These are phyloP conservation scores for Pycnonotus jocosus DNA, from an alignment of 2,113 vertebrate species.

Conservation along the genomic window DNA sequence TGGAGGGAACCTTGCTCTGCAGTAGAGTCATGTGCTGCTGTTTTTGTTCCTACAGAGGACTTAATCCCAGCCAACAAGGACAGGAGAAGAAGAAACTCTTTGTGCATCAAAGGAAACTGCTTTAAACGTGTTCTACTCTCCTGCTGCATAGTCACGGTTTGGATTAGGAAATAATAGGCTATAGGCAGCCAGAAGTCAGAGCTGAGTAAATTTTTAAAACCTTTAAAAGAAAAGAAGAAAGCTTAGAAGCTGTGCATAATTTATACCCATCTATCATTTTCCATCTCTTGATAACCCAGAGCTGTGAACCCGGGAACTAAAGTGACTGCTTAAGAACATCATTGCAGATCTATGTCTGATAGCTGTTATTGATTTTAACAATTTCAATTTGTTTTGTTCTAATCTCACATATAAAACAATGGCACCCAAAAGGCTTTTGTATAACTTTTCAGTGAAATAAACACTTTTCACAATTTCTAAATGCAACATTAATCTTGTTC, in stretches of 20 bases:
- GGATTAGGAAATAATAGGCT: slow-evolving; percentile 48
- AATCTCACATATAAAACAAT: neutral
- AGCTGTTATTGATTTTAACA: slow-evolving; percentile 7
- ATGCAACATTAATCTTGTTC: neutral
- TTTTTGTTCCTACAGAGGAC: neutral
- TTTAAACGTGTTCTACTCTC: slow-evolving; percentile 6
- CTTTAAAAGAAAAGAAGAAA: slow-evolving; percentile 28
- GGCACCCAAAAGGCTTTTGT: neutral
- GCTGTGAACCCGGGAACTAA: neutral
- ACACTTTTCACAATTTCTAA: neutral
- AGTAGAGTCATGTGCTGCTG: neutral
- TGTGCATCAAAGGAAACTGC: neutral
- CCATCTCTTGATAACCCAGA: neutral
- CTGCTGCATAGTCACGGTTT: neutral
- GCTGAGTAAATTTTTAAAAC: slow-evolving; percentile 28
- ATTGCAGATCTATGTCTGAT: neutral
- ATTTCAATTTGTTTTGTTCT: slow-evolving; percentile 8
- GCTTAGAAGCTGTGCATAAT: slow-evolving; percentile 32
- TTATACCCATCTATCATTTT: slow-evolving; percentile 23
- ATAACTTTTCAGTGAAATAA: neutral
- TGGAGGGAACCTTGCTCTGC: neutral
- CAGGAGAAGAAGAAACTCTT: neutral
- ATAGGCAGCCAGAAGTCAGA: slow-evolving; percentile 9
- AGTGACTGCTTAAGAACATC: neutral
- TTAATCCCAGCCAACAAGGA: neutral